Base-by-base conservation (phyloP, 2,797 vertebrate genomes). In the Schizopygopsis pylzovi region DNA sequence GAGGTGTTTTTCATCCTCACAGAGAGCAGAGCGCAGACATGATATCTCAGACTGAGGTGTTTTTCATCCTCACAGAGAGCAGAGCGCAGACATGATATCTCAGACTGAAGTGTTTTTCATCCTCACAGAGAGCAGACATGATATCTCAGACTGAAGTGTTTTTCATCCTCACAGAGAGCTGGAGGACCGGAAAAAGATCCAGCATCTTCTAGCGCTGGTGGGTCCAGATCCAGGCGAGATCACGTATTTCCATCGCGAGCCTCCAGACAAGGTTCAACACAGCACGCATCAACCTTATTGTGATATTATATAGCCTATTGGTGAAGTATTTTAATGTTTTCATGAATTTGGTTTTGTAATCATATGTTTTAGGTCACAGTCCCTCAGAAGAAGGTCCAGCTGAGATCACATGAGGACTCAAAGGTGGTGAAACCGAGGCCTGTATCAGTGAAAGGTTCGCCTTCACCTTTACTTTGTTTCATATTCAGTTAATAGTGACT, bases 151-250 rank as follows among this genome's bases (percentile, higher is more conserved):
- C 28, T 33, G 28, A 33, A 2, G 28, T 33, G 28, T 33, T 33
- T 33, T 33, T 33, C 28, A 33, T 33, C 2, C 0, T 72, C 54
- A 25, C 90, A 99, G 98, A 92, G 98, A 99, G 87, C 20, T 99
- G 85, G 97, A 99, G 84, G 98, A 99, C 92, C 95, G 97, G 88
- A 98, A 97, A 88, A 99, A 97, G 92, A 99, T 99, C 90, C 98
- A 99, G 13, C 96, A 95, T 82, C 98, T 99, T 81, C 93, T 99
- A 86, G 89, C 95, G 67, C 93, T 99, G 80, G 94, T 97, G 72
- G 97, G 96, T 89, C 94, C 96, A 81, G 96, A 97, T 80, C 87
- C 87, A 52, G 97, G 95, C 89, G 97, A 98, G 91, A 93, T 98
- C 83, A 99, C 97, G 0, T 99, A 99, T 93, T 98, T 99, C 92